These are phyloP conservation scores for Diabrotica balteata DNA, from an alignment of 2,888 invertebrate species.

Conservation along the genomic window DNA sequence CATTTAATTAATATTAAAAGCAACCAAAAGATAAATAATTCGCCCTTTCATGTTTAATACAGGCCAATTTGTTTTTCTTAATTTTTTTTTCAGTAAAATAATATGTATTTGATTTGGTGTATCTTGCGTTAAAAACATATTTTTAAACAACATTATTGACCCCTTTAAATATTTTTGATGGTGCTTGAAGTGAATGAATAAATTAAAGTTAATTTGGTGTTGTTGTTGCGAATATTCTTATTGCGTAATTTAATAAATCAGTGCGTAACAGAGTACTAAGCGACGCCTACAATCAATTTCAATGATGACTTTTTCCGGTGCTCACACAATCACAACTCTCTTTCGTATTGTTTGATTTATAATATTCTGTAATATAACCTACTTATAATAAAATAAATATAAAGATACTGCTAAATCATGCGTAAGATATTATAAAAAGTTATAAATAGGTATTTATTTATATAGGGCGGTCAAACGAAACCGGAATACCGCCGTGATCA, in stretches of 20 bases:
- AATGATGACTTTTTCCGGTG: constrained; percentile 11
- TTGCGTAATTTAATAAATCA: constrained; percentile 19
- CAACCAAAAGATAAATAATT: no score
- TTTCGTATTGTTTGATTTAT: background rate
- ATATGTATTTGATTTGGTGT: no score
- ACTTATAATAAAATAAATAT: background rate
- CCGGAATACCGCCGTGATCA: no score
- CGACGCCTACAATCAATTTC: constrained; percentile 20
- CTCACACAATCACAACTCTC: constrained; percentile 2
- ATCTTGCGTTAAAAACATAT: no score
- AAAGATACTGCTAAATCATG: background rate
- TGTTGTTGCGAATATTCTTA: constrained; percentile 15
- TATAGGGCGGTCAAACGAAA: no score
- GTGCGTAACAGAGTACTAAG: background rate
- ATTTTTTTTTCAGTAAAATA: no score
- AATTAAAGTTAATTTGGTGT: constrained; percentile 8
- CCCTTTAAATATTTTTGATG: background rate
- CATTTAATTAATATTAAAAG: no score
- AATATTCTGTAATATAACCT: background rate
- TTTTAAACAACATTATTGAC: constrained; percentile 1
- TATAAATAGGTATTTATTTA: background rate
- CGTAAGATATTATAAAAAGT: background rate
- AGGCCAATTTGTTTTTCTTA: no score
- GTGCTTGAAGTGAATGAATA: constrained; percentile 3
- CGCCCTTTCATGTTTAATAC: no score